Evolutionary conservation across 2,113 vertebrate genomes (phyloP).

Genomic region (Neoarius graeffei): DNA sequence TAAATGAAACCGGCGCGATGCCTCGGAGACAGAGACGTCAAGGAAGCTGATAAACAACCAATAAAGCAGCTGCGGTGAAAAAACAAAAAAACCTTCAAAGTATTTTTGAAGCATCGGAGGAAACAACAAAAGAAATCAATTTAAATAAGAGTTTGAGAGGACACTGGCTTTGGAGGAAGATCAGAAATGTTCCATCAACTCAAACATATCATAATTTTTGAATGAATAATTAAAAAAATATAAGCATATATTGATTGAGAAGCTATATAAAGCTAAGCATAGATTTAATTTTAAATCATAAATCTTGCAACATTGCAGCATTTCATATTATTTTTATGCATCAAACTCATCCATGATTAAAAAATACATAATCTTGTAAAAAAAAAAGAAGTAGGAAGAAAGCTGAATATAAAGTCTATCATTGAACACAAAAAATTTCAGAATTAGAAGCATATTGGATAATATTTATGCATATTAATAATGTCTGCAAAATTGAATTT

Average conservation of each 20-base stretch:
- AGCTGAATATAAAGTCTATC: background rate
- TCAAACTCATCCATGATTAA: background rate
- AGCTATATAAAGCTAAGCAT: background rate
- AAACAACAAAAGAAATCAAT: background rate
- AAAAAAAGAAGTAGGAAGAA: background rate
- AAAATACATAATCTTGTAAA: background rate
- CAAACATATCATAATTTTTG: too few species aligned
- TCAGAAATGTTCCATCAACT: background rate
- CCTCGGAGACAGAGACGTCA: constrained; percentile 17
- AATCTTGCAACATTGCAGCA: background rate
- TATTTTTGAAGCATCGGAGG: background rate
- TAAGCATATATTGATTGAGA: too few species aligned
- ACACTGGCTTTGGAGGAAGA: background rate
- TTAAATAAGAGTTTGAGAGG: background rate
- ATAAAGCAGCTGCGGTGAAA: background rate
- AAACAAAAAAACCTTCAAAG: background rate
- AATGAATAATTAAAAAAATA: background rate
- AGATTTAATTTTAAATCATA: background rate
- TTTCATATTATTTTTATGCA: background rate
- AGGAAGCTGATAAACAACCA: constrained; percentile 20
- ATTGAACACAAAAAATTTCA: background rate
- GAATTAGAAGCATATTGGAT: background rate
- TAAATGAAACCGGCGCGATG: constrained; percentile 18
- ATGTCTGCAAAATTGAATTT: background rate
- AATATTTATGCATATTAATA: background rate